phyloP scores from a whole-genome alignment of 2,888 invertebrate genomes.

The Agrotis clavis region DNA sequence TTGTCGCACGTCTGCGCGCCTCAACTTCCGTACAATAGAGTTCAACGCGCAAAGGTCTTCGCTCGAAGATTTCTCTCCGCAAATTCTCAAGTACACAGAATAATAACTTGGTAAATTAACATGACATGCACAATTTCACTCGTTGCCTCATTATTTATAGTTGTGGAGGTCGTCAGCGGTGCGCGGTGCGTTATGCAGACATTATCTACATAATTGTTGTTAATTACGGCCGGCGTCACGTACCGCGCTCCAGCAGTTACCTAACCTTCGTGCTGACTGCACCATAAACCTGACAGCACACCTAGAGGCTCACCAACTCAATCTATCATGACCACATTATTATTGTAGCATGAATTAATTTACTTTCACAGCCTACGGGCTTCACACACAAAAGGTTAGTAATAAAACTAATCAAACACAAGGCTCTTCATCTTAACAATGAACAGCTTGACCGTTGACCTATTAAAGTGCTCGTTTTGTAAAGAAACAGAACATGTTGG shows the following conservation, averaged over 20 bases:
- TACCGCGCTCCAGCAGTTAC: conserved; percentile 50
- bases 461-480: conserved; percentile 55
- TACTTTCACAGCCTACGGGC: conserved; percentile 71
- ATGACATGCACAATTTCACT: conserved; percentile 57
- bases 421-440: conserved; percentile 70
- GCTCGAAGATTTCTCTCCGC: conserved; percentile 50
- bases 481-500: conserved; percentile 48
- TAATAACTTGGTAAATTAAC: conserved; percentile 51
- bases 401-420: conserved; percentile 72
- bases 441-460: conserved; percentile 65
- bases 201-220: conserved; percentile 60
- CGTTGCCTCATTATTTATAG: conserved; percentile 53
- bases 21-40: conserved; percentile 46
- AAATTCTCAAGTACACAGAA: conserved; percentile 37
- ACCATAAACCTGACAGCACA: conserved; percentile 40
- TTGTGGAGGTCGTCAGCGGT: conserved; percentile 48
- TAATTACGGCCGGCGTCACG: conserved; percentile 57
- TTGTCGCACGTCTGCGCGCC: conserved; percentile 17
- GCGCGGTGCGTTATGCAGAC: conserved; percentile 55
- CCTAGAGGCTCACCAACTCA: conserved; percentile 54
- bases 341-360: conserved; percentile 60
- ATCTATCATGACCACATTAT: conserved; percentile 58
- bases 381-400: conserved; percentile 66
- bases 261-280: conserved; percentile 47
- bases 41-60: conserved; percentile 54